phyloP scores from a whole-genome alignment of 2,113 vertebrate species.

The Pleuronectes platessa region DNA sequence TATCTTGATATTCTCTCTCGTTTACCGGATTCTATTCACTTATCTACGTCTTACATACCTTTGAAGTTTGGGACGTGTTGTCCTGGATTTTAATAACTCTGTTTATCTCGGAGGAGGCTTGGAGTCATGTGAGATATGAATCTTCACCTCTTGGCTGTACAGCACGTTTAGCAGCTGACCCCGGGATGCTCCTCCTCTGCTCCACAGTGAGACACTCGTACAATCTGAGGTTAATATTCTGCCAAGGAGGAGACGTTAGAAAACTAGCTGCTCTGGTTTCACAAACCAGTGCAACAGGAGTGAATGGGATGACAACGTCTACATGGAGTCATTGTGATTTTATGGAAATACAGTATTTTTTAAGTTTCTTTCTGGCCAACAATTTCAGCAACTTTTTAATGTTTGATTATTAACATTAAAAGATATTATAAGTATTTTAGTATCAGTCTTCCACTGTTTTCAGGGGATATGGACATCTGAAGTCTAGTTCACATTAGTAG shows the following conservation, averaged over 20 bases:
- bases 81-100: neutral
- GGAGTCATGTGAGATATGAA: neutral
- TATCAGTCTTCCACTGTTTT: no score
- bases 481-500: no score
- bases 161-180: neutral
- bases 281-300: neutral
- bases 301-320: neutral
- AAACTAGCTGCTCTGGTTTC: neutral
- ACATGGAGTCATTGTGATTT: no score
- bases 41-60: neutral
- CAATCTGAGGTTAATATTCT: neutral
- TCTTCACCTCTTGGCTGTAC: neutral
- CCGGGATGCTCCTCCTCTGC: neutral
- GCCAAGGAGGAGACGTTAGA: neutral
- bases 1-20: neutral
- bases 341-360: no score
- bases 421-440: no score
- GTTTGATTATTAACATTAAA: no score
- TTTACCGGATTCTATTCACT: neutral
- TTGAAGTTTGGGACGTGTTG: neutral
- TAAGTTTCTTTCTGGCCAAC: no score
- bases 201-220: neutral
- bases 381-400: no score
- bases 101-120: neutral
- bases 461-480: no score